Conservation (phyloP, 2,888 invertebrate genomes). For the Oscheius myriophilus region DNA sequence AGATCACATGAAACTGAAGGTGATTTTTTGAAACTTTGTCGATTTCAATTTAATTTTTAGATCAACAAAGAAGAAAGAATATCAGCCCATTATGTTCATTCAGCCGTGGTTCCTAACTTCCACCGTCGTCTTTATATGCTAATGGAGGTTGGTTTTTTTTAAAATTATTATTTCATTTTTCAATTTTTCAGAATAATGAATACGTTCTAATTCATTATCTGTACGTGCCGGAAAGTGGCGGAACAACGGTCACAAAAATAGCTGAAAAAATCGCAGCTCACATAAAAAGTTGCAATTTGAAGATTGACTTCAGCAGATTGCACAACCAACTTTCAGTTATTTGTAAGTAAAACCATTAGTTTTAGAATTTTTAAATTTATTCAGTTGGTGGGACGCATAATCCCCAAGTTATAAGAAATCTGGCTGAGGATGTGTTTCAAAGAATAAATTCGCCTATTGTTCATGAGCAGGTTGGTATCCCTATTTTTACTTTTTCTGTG, state of each 20-base stretch:
- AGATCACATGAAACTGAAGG: slow-evolving; percentile 98
- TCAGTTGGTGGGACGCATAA: slow-evolving; percentile 13
- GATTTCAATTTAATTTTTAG: slow-evolving; percentile 13
- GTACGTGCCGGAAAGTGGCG: neutral
- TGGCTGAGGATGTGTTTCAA: slow-evolving; percentile 12
- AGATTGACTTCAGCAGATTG: neutral
- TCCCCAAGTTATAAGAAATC: neutral
- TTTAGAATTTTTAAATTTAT: neutral
- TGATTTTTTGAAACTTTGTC: slow-evolving; percentile 74
- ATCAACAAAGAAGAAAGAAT: slow-evolving; percentile 80
- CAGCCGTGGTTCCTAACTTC: slow-evolving; percentile 96
- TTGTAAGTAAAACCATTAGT: too few species aligned
- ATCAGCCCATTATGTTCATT: slow-evolving; percentile 98
- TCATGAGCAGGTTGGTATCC: slow-evolving; percentile 18
- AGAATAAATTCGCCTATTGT: neutral
- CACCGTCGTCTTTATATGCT: slow-evolving; percentile 98
- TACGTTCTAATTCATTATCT: slow-evolving; percentile 22
- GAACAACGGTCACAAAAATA: neutral
- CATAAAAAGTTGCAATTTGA: slow-evolving; percentile 1
- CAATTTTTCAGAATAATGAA: slow-evolving; percentile 18
- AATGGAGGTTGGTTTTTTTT: slow-evolving; percentile 72
- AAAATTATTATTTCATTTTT: neutral
- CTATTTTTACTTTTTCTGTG: too few species aligned
- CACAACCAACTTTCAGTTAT: slow-evolving; percentile 13
- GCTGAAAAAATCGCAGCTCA: slow-evolving; percentile 6